Evolutionary conservation across 2,888 invertebrate species (phyloP).

Genomic region (Epistrophella euchroma): DNA sequence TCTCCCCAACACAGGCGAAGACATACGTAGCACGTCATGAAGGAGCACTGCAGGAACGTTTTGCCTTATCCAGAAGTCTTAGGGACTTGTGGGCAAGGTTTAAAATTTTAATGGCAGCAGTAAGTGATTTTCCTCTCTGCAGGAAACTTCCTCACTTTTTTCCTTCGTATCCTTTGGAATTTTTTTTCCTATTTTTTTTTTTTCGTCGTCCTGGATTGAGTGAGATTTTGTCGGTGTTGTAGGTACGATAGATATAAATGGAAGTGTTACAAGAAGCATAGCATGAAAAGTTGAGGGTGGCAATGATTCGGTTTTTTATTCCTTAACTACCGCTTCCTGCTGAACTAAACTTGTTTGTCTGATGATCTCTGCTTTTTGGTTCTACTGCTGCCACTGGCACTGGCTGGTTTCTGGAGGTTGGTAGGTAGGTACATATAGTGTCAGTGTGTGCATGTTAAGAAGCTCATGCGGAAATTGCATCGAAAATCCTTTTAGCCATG

Average conservation of each 20-base stretch:
- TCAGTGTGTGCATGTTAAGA: conserved; percentile 46
- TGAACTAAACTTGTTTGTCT: conserved; percentile 48
- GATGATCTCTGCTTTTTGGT: conserved; percentile 49
- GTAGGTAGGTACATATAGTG: background rate
- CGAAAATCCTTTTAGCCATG: conserved; percentile 71
- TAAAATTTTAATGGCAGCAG: conserved; percentile 91
- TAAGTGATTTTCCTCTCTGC: conserved; percentile 84
- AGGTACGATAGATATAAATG: conserved; percentile 18
- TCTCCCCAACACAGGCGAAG: conserved; percentile 88
- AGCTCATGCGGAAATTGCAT: conserved; percentile 71
- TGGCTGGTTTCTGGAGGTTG: conserved; percentile 4
- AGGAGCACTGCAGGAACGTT: conserved; percentile 93
- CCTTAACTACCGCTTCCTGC: conserved; percentile 55
- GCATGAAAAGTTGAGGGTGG: conserved; percentile 44
- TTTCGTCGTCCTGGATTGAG: conserved; percentile 32
- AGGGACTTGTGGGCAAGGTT: conserved; percentile 93
- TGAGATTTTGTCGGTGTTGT: conserved; percentile 36
- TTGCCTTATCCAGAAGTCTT: conserved; percentile 95
- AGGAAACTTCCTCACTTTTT: conserved; percentile 50
- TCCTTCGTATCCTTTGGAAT: conserved; percentile 22
- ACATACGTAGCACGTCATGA: conserved; percentile 94
- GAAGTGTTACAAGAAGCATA: conserved; percentile 14
- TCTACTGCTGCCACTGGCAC: background rate
- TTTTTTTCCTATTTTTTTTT: conserved; percentile 11
- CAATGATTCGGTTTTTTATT: conserved; percentile 65